phyloP scores from a whole-genome alignment of 2,888 invertebrate species.

The Rhamphomyia laevipes region DNA sequence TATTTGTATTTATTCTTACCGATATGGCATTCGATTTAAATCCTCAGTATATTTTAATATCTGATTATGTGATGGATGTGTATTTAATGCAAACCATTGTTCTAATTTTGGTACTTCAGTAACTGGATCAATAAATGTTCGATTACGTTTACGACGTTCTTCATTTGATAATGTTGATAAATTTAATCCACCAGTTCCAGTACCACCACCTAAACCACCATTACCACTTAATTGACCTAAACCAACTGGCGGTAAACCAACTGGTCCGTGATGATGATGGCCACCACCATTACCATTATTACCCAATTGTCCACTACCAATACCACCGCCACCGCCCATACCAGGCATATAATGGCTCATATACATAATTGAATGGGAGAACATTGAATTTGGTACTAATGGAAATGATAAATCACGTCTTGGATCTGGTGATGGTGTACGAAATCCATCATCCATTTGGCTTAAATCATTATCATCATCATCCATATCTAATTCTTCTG shows the following conservation, averaged over 20 bases:
- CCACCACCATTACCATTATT: not conserved
- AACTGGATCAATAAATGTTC: conserved; percentile 98
- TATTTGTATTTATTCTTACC: conserved; percentile 24
- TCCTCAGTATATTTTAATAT: conserved; percentile 97
- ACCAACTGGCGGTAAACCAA: not conserved
- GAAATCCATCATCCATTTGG: conserved; percentile 32
- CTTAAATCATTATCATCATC: conserved; percentile 35
- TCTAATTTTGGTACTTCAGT: conserved; percentile 91
- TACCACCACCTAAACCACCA: not conserved
- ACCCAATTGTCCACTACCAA: too few relatives aligned
- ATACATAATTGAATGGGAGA: conserved; percentile 82
- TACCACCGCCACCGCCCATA: conserved; percentile 39
- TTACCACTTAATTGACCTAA: not conserved
- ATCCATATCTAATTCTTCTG: conserved; percentile 36
- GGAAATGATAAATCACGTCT: conserved; percentile 61
- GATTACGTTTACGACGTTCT: conserved; percentile 85
- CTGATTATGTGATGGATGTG: conserved; percentile 95
- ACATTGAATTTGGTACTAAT: conserved; percentile 77
- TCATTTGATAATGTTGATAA: conserved; percentile 59
- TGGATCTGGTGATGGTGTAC: conserved; percentile 35
- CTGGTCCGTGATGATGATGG: not conserved
- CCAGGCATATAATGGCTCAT: conserved; percentile 79
- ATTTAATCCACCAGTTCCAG: conserved; percentile 42
- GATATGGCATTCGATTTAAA: conserved; percentile 89
- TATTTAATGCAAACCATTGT: conserved; percentile 95